Percentiles rank a stretch among this genome's conserved stretches.
Evolutionary conservation across 2,113 vertebrate species (phyloP).

Genomic region (Periophthalmus modestus): DNA sequence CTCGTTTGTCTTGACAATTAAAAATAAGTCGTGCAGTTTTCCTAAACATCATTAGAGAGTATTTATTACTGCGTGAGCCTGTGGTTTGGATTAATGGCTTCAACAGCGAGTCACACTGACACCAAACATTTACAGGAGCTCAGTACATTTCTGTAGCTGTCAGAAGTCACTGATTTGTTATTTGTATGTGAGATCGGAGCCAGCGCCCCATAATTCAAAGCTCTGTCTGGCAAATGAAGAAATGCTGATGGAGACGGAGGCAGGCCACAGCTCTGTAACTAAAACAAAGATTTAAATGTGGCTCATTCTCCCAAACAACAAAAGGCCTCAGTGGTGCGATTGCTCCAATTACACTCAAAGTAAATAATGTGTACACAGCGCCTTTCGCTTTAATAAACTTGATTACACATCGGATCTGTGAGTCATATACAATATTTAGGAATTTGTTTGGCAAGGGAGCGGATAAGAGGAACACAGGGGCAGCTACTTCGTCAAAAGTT

Average conservation of each 20-base stretch:
- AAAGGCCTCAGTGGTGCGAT: background rate
- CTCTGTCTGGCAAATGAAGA: slow-evolving; percentile 15
- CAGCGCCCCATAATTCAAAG: slow-evolving; percentile 15
- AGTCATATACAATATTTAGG: background rate
- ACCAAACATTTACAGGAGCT: slow-evolving; percentile 6
- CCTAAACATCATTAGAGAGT: background rate
- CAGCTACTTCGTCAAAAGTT: background rate
- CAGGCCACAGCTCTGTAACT: slow-evolving; percentile 11
- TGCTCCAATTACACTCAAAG: background rate
- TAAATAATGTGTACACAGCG: slow-evolving; percentile 6
- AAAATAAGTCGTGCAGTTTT: background rate
- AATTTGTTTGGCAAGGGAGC: background rate
- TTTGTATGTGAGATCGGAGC: slow-evolving; percentile 25
- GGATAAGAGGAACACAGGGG: background rate
- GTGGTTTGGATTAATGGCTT: background rate
- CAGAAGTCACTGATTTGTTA: slow-evolving; percentile 33
- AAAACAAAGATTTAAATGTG: slow-evolving; percentile 20
- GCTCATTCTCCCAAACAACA: background rate
- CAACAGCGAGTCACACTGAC: background rate
- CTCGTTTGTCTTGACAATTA: background rate
- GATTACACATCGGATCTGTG: background rate
- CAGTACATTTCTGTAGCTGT: slow-evolving; percentile 22
- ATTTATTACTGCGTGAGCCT: background rate
- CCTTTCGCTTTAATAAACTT: background rate
- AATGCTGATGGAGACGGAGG: slow-evolving; percentile 15